Percentiles rank a stretch among this genome's conserved stretches.
Evolutionary conservation across 2,113 vertebrate species (phyloP).

Genomic region (Sebastes fasciatus): DNA sequence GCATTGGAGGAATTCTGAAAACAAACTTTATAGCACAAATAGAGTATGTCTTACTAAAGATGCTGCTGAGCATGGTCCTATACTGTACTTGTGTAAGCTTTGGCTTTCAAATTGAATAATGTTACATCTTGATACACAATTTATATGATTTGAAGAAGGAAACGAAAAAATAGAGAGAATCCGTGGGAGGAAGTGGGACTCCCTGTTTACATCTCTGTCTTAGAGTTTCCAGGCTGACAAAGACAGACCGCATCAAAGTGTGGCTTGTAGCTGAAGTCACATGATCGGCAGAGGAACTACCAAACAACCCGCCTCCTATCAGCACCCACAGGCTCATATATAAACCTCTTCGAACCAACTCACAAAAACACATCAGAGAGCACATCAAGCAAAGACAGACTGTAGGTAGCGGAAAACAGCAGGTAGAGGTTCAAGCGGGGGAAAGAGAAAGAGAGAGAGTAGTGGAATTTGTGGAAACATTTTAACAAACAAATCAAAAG

Average conservation of each 20-base stretch:
- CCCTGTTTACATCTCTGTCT: constrained; percentile 71
- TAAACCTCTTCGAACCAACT: constrained; percentile 16
- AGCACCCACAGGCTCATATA: constrained; percentile 66
- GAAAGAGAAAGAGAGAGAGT: neutral
- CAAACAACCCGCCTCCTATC: constrained; percentile 26
- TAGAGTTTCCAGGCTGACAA: constrained; percentile 78
- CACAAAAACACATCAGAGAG: constrained; percentile 19
- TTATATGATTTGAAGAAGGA: constrained; percentile 17
- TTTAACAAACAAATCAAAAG: neutral
- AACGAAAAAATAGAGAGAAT: constrained; percentile 72
- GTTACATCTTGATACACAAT: neutral
- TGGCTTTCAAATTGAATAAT: neutral
- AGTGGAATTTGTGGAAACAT: neutral
- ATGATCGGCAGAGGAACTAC: constrained; percentile 71
- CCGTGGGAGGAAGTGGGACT: constrained; percentile 78
- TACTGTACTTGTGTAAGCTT: neutral
- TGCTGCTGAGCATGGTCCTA: neutral
- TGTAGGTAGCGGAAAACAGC: neutral
- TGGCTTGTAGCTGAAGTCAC: constrained; percentile 71
- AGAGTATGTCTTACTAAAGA: neutral
- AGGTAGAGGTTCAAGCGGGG: neutral
- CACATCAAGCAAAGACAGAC: neutral
- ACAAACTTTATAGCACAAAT: neutral
- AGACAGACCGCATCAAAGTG: constrained; percentile 64
- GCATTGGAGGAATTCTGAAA: neutral